A percentile compares a stretch with the other conserved stretches of the same genome.
Conservation (phyloP, 2,113 vertebrate species). For the Pteronura brasiliensis region DNA sequence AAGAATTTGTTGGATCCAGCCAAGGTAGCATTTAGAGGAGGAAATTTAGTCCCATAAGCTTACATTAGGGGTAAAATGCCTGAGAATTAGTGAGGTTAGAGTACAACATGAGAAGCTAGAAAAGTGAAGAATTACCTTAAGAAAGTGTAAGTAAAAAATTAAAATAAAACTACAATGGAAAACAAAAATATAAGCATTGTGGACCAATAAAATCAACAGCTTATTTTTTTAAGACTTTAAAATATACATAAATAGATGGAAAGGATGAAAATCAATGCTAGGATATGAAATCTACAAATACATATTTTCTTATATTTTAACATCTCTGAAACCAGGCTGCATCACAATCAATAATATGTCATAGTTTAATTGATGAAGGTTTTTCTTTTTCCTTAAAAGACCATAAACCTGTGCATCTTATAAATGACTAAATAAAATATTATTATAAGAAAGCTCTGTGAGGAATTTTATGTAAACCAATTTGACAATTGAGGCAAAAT, state of each 20-base stretch:
- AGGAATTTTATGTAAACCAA: not conserved
- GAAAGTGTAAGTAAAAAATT: not conserved
- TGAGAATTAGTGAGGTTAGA: not conserved
- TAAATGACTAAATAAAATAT: not conserved
- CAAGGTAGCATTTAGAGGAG: not conserved
- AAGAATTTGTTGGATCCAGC: not conserved
- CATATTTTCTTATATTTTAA: not conserved
- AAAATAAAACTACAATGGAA: not conserved
- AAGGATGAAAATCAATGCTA: not conserved
- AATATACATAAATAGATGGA: not conserved
- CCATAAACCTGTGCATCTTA: not conserved
- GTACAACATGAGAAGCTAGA: not conserved
- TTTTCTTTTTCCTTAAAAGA: not conserved
- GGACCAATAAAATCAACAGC: not conserved
- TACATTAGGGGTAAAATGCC: not conserved
- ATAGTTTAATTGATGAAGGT: not conserved
- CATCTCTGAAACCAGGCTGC: not conserved
- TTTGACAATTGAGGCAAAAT: not conserved
- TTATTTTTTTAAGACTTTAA: not conserved
- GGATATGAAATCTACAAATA: not conserved
- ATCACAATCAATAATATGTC: not conserved
- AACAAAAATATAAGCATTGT: not conserved
- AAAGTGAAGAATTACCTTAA: not conserved
- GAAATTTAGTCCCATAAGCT: not conserved
- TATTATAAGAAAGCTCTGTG: not conserved